phyloP scores from a whole-genome alignment of 2,888 invertebrate species.

The Acleris literana region DNA sequence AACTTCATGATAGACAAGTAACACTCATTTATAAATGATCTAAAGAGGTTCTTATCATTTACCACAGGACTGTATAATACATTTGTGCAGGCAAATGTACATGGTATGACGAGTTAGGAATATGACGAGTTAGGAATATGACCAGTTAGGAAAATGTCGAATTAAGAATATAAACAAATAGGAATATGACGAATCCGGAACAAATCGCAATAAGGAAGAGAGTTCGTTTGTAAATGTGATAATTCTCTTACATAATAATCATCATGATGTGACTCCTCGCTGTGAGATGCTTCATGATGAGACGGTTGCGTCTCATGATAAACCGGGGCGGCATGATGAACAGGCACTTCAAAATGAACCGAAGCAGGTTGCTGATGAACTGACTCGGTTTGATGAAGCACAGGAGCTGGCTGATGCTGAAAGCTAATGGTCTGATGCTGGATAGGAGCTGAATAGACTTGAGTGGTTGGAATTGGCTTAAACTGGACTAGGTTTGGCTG shows the following conservation, averaged over 20 bases:
- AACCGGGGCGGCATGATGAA: slow-evolving; percentile 34
- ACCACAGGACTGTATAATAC: no score
- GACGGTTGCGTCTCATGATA: slow-evolving; percentile 38
- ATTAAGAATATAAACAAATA: no score
- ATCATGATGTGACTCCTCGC: slow-evolving; percentile 46
- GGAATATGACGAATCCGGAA: no score
- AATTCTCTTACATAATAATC: slow-evolving; percentile 59
- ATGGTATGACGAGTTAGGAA: no score
- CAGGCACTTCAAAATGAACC: slow-evolving; percentile 28
- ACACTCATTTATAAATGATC: no score
- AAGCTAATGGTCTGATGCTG: slow-evolving; percentile 7
- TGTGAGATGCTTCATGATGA: slow-evolving; percentile 42
- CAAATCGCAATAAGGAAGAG: no score
- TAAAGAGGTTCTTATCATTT: no score
- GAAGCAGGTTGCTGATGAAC: slow-evolving; percentile 31
- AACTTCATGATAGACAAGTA: no score
- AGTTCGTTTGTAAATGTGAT: background rate
- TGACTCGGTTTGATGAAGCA: slow-evolving; percentile 17
- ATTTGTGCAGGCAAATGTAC: no score
- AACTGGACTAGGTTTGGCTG: slow-evolving; percentile 16
- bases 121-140: no score
- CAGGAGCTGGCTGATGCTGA: slow-evolving; percentile 9
- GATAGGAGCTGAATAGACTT: background rate
- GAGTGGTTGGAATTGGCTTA: background rate
- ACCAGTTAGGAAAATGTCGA: no score